Conservation (phyloP, 1,140 invertebrate genomes). For the Battus philenor region DNA sequence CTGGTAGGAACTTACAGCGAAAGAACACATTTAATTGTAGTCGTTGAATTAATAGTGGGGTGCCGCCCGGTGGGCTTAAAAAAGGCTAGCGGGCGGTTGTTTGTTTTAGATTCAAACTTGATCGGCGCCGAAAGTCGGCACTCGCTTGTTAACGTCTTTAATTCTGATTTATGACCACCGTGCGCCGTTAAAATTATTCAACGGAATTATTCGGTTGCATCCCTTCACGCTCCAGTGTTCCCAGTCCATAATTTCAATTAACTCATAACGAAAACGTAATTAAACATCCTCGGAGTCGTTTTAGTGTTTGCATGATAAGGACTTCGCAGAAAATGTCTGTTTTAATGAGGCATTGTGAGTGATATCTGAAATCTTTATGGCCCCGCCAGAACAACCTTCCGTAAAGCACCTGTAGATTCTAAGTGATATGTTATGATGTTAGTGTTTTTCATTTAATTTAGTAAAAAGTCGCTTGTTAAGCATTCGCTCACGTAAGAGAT, state of each 20-base stretch:
- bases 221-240: conserved; percentile 36
- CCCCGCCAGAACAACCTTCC: conserved; percentile 19
- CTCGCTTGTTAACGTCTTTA: conserved; percentile 46
- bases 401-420: conserved; percentile 37
- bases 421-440: conserved; percentile 29
- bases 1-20: conserved; percentile 22
- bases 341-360: conserved; percentile 37
- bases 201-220: conserved; percentile 26
- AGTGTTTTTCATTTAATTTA: conserved; percentile 28
- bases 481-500: conserved; percentile 32
- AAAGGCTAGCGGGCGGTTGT: conserved; percentile 39
- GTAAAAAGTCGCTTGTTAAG: conserved; percentile 31
- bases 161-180: conserved; percentile 65
- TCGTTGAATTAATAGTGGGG: conserved; percentile 26
- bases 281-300: conserved; percentile 30
- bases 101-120: conserved; percentile 63
- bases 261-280: conserved; percentile 45
- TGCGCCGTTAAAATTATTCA: conserved; percentile 56
- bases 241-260: conserved; percentile 62
- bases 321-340: conserved; percentile 31
- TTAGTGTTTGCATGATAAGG: conserved; percentile 29
- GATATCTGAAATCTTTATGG: conserved; percentile 36
- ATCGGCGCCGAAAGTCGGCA: conserved; percentile 49
- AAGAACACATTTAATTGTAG: conserved; percentile 34
- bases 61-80: conserved; percentile 30